These are phyloP conservation scores for Aptenodytes patagonicus DNA, from an alignment of 2,113 vertebrate genomes.

Conservation along the genomic window DNA sequence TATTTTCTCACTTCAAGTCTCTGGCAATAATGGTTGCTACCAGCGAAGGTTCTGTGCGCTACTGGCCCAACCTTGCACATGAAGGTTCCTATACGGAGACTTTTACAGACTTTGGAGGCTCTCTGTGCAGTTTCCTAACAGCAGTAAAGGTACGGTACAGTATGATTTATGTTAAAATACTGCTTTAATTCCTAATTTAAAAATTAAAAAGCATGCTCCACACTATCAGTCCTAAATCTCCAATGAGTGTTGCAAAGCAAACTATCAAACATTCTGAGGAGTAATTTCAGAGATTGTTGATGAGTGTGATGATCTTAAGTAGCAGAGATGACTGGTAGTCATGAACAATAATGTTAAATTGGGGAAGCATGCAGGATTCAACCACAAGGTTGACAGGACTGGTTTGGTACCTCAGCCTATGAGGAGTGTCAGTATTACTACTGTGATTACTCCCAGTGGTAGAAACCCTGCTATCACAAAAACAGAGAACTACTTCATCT, in stretches of 20 bases:
- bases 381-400: background rate
- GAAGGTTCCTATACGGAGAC: constrained; percentile 85
- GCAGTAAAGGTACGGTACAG: constrained; percentile 80
- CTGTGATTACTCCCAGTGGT: background rate
- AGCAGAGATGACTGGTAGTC: background rate
- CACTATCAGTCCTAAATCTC: background rate
- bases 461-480: background rate
- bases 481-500: background rate
- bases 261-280: background rate
- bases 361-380: background rate
- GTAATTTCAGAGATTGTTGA: background rate
- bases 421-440: background rate
- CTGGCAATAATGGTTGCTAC: constrained; percentile 85
- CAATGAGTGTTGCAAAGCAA: background rate
- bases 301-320: background rate
- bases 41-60: constrained; percentile 82
- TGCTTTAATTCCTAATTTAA: background rate
- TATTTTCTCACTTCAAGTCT: constrained; percentile 54
- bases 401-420: background rate
- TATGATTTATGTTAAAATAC: background rate
- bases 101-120: constrained; percentile 77
- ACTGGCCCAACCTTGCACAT: constrained; percentile 87
- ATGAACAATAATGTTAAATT: background rate
- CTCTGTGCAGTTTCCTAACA: constrained; percentile 83
- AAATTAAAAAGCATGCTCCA: background rate